Conservation (phyloP, 2,888 invertebrate species). For the Ferdinandea cuprea region DNA sequence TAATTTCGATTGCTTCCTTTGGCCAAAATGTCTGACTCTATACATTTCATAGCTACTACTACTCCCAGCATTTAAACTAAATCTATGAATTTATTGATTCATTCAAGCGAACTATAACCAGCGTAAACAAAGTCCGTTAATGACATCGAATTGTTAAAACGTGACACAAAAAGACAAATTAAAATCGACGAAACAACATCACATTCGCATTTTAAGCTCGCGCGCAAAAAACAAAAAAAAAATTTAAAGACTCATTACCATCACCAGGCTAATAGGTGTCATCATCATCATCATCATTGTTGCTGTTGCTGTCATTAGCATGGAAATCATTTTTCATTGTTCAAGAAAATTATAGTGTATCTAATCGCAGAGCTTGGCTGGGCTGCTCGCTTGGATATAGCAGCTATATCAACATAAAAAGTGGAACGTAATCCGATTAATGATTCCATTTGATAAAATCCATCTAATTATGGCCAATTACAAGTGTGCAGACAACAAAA, state of each 20-base stretch:
- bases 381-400: constrained; percentile 18
- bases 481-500: constrained; percentile 52
- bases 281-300: constrained; percentile 14
- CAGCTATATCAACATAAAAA: neutral
- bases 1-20: constrained; percentile 24
- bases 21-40: constrained; percentile 26
- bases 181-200: constrained; percentile 25
- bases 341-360: neutral
- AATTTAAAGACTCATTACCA: constrained; percentile 10
- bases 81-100: constrained; percentile 42
- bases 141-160: constrained; percentile 56
- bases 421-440: constrained; percentile 46
- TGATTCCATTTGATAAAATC: constrained; percentile 55
- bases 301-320: constrained; percentile 38
- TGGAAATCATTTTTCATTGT: constrained; percentile 49
- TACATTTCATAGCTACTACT: too few relatives aligned
- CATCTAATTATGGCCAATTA: constrained; percentile 65
- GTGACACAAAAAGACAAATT: constrained; percentile 49
- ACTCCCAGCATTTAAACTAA: constrained; percentile 1
- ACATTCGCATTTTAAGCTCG: constrained; percentile 28
- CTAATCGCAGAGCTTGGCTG: constrained; percentile 16
- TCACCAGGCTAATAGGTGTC: neutral
- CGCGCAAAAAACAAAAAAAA: neutral
- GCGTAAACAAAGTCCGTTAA: constrained; percentile 53
- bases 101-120: constrained; percentile 30